Evolutionary conservation across 2,113 vertebrate genomes (phyloP), one percentile per base, ranked within the genome.

Genomic region (Saimiri boliviensis): DNA sequence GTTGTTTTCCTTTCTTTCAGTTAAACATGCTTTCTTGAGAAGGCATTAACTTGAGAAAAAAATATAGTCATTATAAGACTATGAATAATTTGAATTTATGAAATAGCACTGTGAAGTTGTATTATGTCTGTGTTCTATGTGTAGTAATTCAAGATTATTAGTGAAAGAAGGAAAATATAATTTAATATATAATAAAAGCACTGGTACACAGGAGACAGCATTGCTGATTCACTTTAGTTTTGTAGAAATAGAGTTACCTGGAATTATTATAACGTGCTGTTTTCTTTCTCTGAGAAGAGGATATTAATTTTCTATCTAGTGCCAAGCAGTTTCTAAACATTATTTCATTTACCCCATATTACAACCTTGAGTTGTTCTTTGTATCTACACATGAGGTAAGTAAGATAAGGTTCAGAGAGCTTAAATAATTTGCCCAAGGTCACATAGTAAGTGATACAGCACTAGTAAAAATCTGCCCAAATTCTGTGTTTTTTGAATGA

Each of bases 141-240:
- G 89, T 94, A 95, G 85, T 93, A 93, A 95, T 87, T 86, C 1
- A 4, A 84, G 45, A 93, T 86, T 87, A 93, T 89, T 97, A 82
- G 68, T 89, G 35, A 49, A 56, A 25, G 37, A 56, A 97, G 60
- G 40, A 80, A 96, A 95, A 79, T 84, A 52, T 71, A 93, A 70
- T 79, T 88, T 56, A 88, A 56, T 91, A 37, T 79, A 35, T 95
- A 86, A 86, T 89, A 54, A 82, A 84, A 82, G 3, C 40, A 68
- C 7, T 45, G 16, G 2, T 85, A 82, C 42, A 70, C 42, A 89
- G 74, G 74, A 42, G 60, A 79, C 35, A 86, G 4, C 45, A 94
- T 58, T 93, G 32, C 21, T 95, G 45, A 89, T 70, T 93, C 45
- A 56, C 52, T 93, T 96, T 21, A 84, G 42, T 84, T 92, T 84